Base-by-base conservation (phyloP, 2,797 vertebrate genomes). In the Hippoglossus hippoglossus region DNA sequence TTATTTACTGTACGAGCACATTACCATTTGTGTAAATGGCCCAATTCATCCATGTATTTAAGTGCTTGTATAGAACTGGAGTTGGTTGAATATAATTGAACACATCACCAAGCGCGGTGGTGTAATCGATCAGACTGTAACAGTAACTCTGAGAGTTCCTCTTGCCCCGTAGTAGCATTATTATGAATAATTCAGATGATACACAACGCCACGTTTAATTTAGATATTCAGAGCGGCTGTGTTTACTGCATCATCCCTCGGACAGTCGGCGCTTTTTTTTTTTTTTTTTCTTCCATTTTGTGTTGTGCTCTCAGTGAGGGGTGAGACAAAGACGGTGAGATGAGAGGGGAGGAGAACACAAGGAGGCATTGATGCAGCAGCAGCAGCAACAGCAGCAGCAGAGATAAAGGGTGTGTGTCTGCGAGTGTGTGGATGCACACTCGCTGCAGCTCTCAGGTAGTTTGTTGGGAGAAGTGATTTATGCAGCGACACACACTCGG, bases 171-270 rank as follows among this genome's bases (percentile, higher is more conserved):
- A 84, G 79, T 56, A 77, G 77, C 66, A 75, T 69, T 69, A 34
- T 75, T 47, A 91, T 93, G 88, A 91, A 94, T 94, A 88, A 94
- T 94, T 93, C 83, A 94, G 52, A 46, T 11, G 67, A 89, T 83
- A 86, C 83, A 92, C 87, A 87, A 86, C 85, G 82, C 81, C 81
- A 75, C 82, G 88, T 91, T 93, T 92, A 87, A 93, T 94, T 93
- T 90, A 89, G 83, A 92, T 88, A 88, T 92, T 91, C 89, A 87
- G 84, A 84, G 81, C 81, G 52, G 65, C 81, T 80, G 71, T 87
- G 90, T 92, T 91, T 81, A 81, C 88, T 78, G 89, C 85, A 71
- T 91, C 91, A 88, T 90, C 81, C 81, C 57, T 75, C 83, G 87
- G 78, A 74, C 80, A 84, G 90, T 94, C 93, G 93, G 93, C 92